Evolutionary conservation across 1,140 invertebrate genomes (phyloP).

Genomic region (Telenomus remus): DNA sequence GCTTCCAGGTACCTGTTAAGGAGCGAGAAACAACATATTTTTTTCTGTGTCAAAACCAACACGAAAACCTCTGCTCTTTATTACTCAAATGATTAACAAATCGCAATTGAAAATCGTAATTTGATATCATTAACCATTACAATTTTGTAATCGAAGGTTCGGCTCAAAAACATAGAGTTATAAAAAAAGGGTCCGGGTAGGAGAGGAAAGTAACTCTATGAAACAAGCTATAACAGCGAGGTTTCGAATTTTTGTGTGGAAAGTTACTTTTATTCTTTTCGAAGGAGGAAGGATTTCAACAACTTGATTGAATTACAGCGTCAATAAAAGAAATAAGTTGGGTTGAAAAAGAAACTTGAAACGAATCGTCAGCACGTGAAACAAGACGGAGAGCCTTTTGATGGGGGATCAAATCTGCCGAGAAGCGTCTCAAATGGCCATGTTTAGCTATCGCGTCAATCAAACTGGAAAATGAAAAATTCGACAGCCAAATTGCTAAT

Average conservation of each 20-base stretch:
- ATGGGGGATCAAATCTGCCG: slow-evolving; percentile 2
- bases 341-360: background rate
- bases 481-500: background rate
- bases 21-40: background rate
- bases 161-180: too few relatives aligned
- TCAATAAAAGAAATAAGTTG: slow-evolving; percentile 18
- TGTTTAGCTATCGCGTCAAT: background rate
- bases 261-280: too few relatives aligned
- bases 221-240: too few relatives aligned
- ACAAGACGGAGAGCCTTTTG: background rate
- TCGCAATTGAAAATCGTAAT: too few relatives aligned
- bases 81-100: too few relatives aligned
- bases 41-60: background rate
- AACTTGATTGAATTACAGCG: slow-evolving; percentile 11
- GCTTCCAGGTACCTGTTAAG: slow-evolving; percentile 74
- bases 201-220: too few relatives aligned
- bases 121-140: too few relatives aligned
- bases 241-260: too few relatives aligned
- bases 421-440: background rate
- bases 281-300: background rate
- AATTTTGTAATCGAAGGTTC: too few relatives aligned
- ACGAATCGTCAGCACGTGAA: slow-evolving; percentile 4
- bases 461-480: background rate
- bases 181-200: too few relatives aligned
- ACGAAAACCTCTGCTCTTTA: too few relatives aligned